Percentiles rank a stretch among this genome's conserved stretches.
Evolutionary conservation across 2,888 invertebrate genomes (phyloP).

Genomic region (Antitype chi): DNA sequence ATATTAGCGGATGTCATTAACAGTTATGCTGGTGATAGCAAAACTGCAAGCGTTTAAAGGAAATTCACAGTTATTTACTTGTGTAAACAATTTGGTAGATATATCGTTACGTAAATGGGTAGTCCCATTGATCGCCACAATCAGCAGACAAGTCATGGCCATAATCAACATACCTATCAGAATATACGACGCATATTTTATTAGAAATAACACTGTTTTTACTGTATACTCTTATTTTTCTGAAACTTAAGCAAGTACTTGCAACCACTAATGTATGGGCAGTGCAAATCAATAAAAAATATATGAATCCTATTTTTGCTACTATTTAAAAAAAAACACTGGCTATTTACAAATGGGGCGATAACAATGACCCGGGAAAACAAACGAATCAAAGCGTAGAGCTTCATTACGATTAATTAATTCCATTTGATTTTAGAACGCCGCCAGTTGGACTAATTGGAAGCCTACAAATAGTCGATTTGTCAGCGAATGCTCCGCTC

Average conservation of each 20-base stretch:
- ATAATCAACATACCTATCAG: background rate
- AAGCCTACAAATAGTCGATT: slow-evolving; percentile 40
- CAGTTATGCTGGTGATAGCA: slow-evolving; percentile 52
- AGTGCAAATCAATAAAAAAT: background rate
- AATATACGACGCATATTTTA: background rate
- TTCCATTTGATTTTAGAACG: slow-evolving; percentile 54
- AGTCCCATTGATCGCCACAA: background rate
- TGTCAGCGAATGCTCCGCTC: slow-evolving; percentile 20
- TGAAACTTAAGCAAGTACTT: background rate
- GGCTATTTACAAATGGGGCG: slow-evolving; percentile 17
- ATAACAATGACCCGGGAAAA: slow-evolving; percentile 20
- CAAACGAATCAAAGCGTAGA: slow-evolving; percentile 38
- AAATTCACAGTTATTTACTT: background rate
- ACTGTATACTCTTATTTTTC: background rate
- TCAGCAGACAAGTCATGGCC: background rate
- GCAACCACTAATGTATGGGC: no score
- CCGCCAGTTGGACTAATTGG: slow-evolving; percentile 37
- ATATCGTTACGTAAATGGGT: background rate
- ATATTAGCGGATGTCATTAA: slow-evolving; percentile 49
- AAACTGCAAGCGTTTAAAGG: background rate
- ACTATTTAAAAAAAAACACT: background rate
- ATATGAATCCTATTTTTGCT: no score
- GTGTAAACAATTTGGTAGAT: background rate
- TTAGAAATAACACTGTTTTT: background rate
- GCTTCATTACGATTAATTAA: slow-evolving; percentile 53